These are phyloP conservation scores for Planococcus citri DNA, from an alignment of 1,140 invertebrate genomes.

Conservation along the genomic window DNA sequence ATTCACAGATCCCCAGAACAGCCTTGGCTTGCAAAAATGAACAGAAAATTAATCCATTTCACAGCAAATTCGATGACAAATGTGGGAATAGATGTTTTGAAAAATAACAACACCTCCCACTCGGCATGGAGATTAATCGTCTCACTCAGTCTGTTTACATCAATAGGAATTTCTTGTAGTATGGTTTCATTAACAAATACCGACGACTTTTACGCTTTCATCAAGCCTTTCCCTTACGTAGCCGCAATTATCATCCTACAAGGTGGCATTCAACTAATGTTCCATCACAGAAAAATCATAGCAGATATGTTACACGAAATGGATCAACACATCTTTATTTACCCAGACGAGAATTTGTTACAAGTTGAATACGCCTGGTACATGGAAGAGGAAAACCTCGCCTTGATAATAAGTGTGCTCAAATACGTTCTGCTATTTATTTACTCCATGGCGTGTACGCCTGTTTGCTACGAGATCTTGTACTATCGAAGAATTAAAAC, in stretches of 20 bases:
- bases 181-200: background rate
- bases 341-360: background rate
- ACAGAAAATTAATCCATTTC: too few relatives aligned
- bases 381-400: background rate
- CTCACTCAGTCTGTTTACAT: too few relatives aligned
- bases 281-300: background rate
- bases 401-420: background rate
- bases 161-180: background rate
- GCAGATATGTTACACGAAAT: background rate
- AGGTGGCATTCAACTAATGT: background rate
- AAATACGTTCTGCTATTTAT: background rate
- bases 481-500: too few relatives aligned
- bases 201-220: background rate
- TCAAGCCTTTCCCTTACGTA: background rate
- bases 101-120: too few relatives aligned
- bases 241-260: background rate
- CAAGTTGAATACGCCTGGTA: background rate
- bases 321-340: background rate
- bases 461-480: background rate
- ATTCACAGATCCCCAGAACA: too few relatives aligned
- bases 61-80: too few relatives aligned
- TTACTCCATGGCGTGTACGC: background rate
- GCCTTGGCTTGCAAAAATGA: too few relatives aligned
- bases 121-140: too few relatives aligned
- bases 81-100: too few relatives aligned